phyloP scores from a whole-genome alignment of 2,113 vertebrate species.

The Ardeotis arabs region DNA sequence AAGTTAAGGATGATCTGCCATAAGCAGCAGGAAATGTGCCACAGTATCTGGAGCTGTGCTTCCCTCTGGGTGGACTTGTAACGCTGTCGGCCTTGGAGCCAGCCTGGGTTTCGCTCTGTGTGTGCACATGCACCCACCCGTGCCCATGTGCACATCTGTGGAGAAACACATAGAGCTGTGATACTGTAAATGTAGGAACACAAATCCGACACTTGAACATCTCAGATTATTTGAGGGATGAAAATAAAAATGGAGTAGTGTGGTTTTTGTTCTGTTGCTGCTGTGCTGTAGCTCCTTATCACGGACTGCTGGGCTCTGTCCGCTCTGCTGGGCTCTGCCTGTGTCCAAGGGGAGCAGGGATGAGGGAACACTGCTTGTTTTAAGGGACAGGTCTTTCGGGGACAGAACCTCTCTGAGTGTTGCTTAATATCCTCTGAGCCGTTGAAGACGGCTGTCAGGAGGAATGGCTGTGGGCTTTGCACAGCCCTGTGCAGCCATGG shows the following conservation, averaged over 20 bases:
- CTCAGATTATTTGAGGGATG: neutral
- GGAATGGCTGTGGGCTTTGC: neutral
- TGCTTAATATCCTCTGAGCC: neutral
- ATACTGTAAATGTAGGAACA: fast-evolving
- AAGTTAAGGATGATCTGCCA: neutral
- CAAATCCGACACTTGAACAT: neutral
- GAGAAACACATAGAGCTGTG: neutral
- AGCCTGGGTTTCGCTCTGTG: neutral
- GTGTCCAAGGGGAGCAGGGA: neutral
- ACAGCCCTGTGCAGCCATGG: fast-evolving
- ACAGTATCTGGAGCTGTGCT: neutral
- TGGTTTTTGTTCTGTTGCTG: neutral
- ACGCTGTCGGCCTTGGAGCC: fast-evolving
- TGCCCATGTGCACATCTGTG: too few relatives aligned
- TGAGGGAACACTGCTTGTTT: neutral
- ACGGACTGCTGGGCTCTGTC: neutral
- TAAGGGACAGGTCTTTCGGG: neutral
- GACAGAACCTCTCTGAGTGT: neutral
- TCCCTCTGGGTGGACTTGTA: neutral
- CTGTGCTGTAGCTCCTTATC: neutral
- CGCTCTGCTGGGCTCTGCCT: neutral
- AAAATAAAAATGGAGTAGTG: neutral
- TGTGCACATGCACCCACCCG: too few relatives aligned
- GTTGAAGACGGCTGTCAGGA: neutral
- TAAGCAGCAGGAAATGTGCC: constrained; percentile 29